Evolutionary conservation across 2,113 vertebrate genomes (phyloP).

Genomic region (Nesogale talazaci): DNA sequence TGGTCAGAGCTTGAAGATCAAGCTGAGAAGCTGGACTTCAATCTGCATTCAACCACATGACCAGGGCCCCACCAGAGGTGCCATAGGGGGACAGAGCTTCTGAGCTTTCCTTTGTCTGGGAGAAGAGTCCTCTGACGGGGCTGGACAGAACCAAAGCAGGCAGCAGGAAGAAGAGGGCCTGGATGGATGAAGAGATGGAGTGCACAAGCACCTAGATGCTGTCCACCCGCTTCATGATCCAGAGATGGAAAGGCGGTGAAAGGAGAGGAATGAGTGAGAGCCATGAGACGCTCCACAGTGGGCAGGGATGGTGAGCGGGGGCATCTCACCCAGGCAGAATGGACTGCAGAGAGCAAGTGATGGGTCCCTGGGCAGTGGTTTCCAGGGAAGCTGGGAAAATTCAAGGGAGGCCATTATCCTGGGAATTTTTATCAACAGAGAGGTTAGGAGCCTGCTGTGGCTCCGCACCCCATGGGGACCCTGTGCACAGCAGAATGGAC

Average conservation of each 20-base stretch:
- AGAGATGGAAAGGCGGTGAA: not conserved
- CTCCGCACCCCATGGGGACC: no score
- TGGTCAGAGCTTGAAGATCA: not conserved
- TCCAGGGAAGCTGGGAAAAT: no score
- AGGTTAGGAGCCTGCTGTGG: no score
- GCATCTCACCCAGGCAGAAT: no score
- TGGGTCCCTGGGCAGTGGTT: no score
- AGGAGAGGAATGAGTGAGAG: not conserved
- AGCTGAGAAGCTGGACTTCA: not conserved
- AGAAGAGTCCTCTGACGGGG: not conserved
- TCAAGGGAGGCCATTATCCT: no score
- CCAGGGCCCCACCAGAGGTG: not conserved
- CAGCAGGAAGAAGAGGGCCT: not conserved
- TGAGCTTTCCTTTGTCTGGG: not conserved
- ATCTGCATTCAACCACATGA: not conserved
- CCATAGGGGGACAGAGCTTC: not conserved
- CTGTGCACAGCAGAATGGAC: no score
- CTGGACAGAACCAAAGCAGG: not conserved
- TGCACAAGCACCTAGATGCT: not conserved
- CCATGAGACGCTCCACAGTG: not conserved
- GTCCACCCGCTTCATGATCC: not conserved
- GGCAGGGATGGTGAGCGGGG: not conserved
- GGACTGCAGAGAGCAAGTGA: no score
- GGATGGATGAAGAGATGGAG: not conserved
- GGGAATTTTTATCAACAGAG: no score